A percentile compares a stretch with the other conserved stretches of the same genome.
phyloP scores from a whole-genome alignment of 2,888 invertebrate genomes.

The Epinotia nisella region DNA sequence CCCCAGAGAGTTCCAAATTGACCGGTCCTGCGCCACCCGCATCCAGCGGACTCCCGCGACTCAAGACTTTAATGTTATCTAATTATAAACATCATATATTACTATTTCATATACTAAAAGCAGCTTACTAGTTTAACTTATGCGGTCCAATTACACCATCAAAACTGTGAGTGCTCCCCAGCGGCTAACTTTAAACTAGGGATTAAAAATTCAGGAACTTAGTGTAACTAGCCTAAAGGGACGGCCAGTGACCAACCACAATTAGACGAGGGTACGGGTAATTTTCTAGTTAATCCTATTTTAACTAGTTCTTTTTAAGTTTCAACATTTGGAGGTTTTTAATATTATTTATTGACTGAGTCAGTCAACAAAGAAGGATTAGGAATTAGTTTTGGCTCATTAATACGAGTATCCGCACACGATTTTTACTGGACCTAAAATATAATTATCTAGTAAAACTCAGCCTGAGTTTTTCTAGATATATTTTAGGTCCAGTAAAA shows the following conservation, averaged over 20 bases:
- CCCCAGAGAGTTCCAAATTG: too few relatives aligned
- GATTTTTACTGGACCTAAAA: too few relatives aligned
- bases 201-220: slow-evolving; percentile 36
- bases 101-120: neutral
- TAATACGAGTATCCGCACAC: too few relatives aligned
- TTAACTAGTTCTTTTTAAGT: slow-evolving; percentile 7
- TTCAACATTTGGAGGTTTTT: neutral
- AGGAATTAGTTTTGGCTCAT: too few relatives aligned
- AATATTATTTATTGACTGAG: too few relatives aligned
- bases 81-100: neutral
- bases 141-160: slow-evolving; percentile 3
- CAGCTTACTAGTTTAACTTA: neutral
- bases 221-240: slow-evolving; percentile 35
- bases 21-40: too few relatives aligned
- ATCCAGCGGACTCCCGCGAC: too few relatives aligned
- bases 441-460: too few relatives aligned
- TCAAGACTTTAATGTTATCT: too few relatives aligned
- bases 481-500: neutral
- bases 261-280: slow-evolving; percentile 13
- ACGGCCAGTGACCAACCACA: slow-evolving; percentile 14
- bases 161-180: slow-evolving; percentile 22
- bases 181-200: slow-evolving; percentile 38
- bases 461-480: neutral
- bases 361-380: too few relatives aligned
- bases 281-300: slow-evolving; percentile 21